Conservation (phyloP, 2,797 vertebrate species). For the Anniella stebbinsi region DNA sequence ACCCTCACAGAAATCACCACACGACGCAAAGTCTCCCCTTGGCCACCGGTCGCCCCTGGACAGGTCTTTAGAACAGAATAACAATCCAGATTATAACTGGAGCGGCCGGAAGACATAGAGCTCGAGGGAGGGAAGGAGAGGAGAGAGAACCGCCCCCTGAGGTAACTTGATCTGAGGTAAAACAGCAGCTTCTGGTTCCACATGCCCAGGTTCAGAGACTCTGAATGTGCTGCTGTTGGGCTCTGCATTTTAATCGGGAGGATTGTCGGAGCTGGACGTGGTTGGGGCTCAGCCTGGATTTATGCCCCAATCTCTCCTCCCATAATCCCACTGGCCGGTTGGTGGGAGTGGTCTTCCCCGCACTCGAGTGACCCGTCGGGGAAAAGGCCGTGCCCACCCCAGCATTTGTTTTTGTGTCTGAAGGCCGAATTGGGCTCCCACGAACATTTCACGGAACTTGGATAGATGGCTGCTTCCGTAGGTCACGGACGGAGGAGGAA, state of each 20-base stretch:
- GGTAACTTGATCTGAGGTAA: slow-evolving; percentile 50
- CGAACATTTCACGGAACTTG: slow-evolving; percentile 46
- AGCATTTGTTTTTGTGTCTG: slow-evolving; percentile 37
- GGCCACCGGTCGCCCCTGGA: slow-evolving; percentile 89
- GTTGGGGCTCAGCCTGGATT: slow-evolving; percentile 56
- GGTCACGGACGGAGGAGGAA: slow-evolving; percentile 24
- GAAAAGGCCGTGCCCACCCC: slow-evolving; percentile 37
- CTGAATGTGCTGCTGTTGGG: slow-evolving; percentile 78
- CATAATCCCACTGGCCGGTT: slow-evolving; percentile 31
- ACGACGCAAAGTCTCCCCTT: slow-evolving; percentile 86
- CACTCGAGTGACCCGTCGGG: slow-evolving; percentile 31
- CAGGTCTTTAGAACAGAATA: slow-evolving; percentile 88
- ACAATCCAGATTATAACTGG: slow-evolving; percentile 91
- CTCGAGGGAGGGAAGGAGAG: slow-evolving; percentile 8
- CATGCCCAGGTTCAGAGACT: slow-evolving; percentile 64
- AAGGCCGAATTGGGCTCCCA: slow-evolving; percentile 40
- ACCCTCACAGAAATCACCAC: slow-evolving; percentile 93
- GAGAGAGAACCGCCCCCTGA: slow-evolving; percentile 45
- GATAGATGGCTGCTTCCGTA: slow-evolving; percentile 55
- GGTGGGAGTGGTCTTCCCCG: slow-evolving; percentile 60
- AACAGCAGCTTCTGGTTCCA: slow-evolving; percentile 52
- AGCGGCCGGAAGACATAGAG: slow-evolving; percentile 89
- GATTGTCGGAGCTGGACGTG: slow-evolving; percentile 59
- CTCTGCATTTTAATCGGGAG: slow-evolving; percentile 62
- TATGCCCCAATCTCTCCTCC: slow-evolving; percentile 54